These are phyloP conservation scores for Drosophila birchii DNA, from an alignment of 2,888 invertebrate genomes.

Conservation along the genomic window DNA sequence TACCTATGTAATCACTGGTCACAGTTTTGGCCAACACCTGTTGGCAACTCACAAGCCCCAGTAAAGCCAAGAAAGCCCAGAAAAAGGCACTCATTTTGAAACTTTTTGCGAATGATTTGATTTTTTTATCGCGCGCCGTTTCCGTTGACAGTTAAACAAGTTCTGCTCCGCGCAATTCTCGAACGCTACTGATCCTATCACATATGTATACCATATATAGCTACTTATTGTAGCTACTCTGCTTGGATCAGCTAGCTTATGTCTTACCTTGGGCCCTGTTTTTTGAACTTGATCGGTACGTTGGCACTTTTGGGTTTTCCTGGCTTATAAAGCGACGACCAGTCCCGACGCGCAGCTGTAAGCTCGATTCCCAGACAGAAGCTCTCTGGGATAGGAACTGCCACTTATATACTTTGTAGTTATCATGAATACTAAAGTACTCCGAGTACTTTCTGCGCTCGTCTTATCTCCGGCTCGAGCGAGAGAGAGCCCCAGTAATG, in stretches of 20 bases:
- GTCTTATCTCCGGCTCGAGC: constrained; percentile 43
- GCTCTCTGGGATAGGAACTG: constrained; percentile 5
- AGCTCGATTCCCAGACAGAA: constrained; percentile 4
- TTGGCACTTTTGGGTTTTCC: constrained; percentile 56
- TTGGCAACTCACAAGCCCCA: constrained; percentile 9
- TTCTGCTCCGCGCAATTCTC: constrained; percentile 21
- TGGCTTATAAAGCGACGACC: constrained; percentile 13
- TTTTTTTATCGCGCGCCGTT: constrained; percentile 63
- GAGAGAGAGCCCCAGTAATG: constrained; percentile 41
- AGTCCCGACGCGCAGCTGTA: neutral
- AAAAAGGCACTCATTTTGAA: constrained; percentile 20
- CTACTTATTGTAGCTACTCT: neutral
- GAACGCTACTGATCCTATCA: constrained; percentile 1
- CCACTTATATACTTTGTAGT: constrained; percentile 10
- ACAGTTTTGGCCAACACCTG: constrained; percentile 44
- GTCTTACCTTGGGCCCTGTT: constrained; percentile 50
- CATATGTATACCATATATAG: neutral
- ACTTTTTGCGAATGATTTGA: constrained; percentile 18
- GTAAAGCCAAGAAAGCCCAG: constrained; percentile 23
- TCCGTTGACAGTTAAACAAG: constrained; percentile 56
- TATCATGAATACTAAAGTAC: constrained; percentile 2
- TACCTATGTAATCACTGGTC: constrained; percentile 66
- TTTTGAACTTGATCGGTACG: constrained; percentile 50
- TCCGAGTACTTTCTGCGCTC: constrained; percentile 5
- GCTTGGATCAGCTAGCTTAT: constrained; percentile 36